A percentile compares a stretch with the other conserved stretches of the same genome.
phyloP scores from a whole-genome alignment of 2,797 vertebrate genomes.

The Gallirallus australis region DNA sequence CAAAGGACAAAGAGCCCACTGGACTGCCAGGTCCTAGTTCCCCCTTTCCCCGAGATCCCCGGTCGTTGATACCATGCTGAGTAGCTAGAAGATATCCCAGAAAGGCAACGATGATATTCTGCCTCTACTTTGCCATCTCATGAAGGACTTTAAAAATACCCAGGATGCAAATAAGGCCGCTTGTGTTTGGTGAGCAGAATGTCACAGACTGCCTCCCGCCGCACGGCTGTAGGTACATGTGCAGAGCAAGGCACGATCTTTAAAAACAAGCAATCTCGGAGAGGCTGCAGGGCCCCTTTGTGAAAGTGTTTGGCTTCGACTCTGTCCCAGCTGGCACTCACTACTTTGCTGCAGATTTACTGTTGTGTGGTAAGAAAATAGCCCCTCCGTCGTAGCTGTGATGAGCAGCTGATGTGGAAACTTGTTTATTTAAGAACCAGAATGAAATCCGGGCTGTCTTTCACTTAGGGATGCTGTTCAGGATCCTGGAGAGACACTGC shows the following conservation, averaged over 20 bases:
- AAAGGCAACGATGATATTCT: not conserved
- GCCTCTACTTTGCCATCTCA: not conserved
- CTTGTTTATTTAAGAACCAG: not conserved
- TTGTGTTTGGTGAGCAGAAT: accelerated
- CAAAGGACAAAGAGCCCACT: not conserved
- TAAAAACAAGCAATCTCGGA: not conserved
- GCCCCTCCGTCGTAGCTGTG: not conserved
- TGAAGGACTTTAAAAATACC: not conserved
- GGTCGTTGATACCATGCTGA: not conserved
- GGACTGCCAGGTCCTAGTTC: not conserved
- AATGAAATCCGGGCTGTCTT: not conserved
- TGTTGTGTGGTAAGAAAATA: not conserved
- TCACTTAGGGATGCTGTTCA: not conserved
- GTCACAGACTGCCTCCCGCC: not conserved
- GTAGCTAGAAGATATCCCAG: no score
- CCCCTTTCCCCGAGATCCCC: not conserved
- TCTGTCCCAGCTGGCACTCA: not conserved
- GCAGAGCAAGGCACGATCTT: not conserved
- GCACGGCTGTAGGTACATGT: not conserved
- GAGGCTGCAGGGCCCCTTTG: no score
- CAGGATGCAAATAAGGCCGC: not conserved
- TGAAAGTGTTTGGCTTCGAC: not conserved
- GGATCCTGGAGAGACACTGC: not conserved
- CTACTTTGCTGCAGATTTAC: not conserved
- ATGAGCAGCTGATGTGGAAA: not conserved